Evolutionary conservation across 2,888 invertebrate genomes (phyloP).

Genomic region (Dusona sp.): DNA sequence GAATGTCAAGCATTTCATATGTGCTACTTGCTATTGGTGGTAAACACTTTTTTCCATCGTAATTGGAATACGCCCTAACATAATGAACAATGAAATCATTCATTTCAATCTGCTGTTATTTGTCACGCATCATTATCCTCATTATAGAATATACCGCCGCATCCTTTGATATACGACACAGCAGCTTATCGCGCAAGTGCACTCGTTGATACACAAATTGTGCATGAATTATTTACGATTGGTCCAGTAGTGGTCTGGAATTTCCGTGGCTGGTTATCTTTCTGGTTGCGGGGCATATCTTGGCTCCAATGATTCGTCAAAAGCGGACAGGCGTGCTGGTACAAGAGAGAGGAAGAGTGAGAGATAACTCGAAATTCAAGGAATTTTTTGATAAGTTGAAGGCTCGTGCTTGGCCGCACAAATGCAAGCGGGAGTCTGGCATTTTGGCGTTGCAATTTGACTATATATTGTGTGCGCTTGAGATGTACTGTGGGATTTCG

Average conservation of each 20-base stretch:
- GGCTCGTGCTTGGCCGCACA: conserved; percentile 35
- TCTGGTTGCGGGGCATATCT: conserved; percentile 33
- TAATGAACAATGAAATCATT: conserved; percentile 47
- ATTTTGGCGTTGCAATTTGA: conserved; percentile 52
- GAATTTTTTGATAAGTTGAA: conserved; percentile 71
- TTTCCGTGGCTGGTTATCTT: conserved; percentile 53
- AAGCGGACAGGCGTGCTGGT: conserved; percentile 17
- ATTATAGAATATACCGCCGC: conserved; percentile 45
- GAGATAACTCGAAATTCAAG: conserved; percentile 57
- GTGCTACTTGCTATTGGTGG: not conserved
- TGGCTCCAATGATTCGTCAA: conserved; percentile 45
- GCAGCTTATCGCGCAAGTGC: conserved; percentile 27
- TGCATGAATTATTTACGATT: conserved; percentile 60
- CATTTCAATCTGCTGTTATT: conserved; percentile 30
- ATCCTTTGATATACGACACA: conserved; percentile 47
- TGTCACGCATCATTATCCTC: conserved; percentile 47
- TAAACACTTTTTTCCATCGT: not conserved
- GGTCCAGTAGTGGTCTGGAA: conserved; percentile 36
- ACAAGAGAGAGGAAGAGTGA: conserved; percentile 5
- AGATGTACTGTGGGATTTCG: conserved; percentile 46
- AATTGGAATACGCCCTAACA: conserved; percentile 10
- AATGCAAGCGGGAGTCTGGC: conserved; percentile 33
- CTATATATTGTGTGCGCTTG: conserved; percentile 34
- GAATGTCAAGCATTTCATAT: not conserved
- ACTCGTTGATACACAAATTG: conserved; percentile 54